These are phyloP conservation scores for Pycnonotus jocosus DNA, from an alignment of 2,113 vertebrate genomes.

Conservation along the genomic window DNA sequence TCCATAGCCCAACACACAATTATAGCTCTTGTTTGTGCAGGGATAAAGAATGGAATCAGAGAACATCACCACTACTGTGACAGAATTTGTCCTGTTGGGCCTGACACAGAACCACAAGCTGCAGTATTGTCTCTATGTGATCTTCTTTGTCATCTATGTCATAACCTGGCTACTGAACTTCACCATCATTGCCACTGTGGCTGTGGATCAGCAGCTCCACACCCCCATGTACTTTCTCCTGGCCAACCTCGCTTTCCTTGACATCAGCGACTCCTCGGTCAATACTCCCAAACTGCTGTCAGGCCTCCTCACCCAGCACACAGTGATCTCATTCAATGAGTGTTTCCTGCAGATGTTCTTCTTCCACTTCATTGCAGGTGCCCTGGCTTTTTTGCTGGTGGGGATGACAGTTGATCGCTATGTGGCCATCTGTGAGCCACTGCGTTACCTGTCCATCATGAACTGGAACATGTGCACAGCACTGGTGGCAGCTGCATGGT, in stretches of 20 bases:
- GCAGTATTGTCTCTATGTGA: neutral
- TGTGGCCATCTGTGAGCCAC: neutral
- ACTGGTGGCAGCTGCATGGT: neutral
- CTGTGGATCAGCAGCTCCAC: neutral
- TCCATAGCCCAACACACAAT: neutral
- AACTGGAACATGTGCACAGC: neutral
- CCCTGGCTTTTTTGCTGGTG: rapidly evolving
- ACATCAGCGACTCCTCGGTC: neutral
- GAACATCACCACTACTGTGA: neutral
- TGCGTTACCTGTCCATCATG: neutral
- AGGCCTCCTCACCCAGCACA: neutral
- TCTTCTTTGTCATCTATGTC: neutral
- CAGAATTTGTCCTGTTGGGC: neutral
- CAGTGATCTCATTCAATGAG: neutral
- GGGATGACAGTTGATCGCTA: neutral
- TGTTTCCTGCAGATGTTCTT: neutral
- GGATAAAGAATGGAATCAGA: neutral
- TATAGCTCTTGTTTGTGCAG: neutral
- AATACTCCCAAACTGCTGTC: neutral
- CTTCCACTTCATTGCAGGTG: neutral
- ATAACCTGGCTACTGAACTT: neutral
- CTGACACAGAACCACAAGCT: neutral
- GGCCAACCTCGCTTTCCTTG: neutral
- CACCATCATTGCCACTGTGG: neutral
- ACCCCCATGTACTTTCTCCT: neutral